Percentiles rank a stretch among this genome's conserved stretches.
Conservation (phyloP, 2,888 invertebrate species). For the Tenodera sinensis region DNA sequence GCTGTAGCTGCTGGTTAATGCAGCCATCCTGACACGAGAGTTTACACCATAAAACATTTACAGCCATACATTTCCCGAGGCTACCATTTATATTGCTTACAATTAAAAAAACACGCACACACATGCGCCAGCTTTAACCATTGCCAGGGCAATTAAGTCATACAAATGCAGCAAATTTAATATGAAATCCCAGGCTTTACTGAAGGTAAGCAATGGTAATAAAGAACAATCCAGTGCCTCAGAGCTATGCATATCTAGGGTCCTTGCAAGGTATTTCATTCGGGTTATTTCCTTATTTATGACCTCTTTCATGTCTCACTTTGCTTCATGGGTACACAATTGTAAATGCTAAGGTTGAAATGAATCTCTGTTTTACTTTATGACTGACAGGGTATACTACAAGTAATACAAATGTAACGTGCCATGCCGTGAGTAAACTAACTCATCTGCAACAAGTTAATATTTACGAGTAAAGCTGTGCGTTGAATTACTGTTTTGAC, state of each 20-base stretch:
- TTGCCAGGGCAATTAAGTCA: neutral
- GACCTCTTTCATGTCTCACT: neutral
- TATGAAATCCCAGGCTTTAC: neutral
- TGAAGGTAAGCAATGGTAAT: neutral
- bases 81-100: neutral
- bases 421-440: too few species aligned
- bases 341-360: neutral
- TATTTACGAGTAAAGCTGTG: too few species aligned
- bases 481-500: too few species aligned
- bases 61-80: neutral
- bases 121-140: neutral
- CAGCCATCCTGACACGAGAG: neutral
- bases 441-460: too few species aligned
- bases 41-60: neutral
- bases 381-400: too few species aligned
- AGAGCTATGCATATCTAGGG: neutral
- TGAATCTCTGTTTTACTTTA: too few species aligned
- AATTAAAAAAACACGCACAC: neutral
- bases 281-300: too few species aligned
- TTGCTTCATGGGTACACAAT: neutral
- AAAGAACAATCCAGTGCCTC: neutral
- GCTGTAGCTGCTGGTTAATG: neutral
- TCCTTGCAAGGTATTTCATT: neutral
- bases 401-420: too few species aligned
- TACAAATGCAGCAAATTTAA: neutral